Percentiles rank a stretch among this genome's conserved stretches.
Evolutionary conservation across 2,797 vertebrate species (phyloP).

Genomic region (Nyctalus aviator): DNA sequence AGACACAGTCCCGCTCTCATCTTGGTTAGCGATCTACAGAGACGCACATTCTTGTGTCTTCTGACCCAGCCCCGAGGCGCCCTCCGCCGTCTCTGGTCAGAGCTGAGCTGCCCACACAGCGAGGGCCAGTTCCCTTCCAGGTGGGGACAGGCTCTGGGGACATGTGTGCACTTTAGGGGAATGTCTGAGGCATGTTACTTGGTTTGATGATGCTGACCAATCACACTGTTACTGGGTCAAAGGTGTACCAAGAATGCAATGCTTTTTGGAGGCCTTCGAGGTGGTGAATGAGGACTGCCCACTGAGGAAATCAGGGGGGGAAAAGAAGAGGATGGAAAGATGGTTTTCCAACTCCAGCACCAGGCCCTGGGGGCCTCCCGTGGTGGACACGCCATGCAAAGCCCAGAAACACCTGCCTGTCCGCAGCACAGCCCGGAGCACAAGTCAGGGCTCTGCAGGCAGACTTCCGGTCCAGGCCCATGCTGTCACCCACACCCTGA

Average conservation of each 20-base stretch:
- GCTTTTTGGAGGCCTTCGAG: background rate
- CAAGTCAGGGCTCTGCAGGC: background rate
- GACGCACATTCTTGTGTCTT: background rate
- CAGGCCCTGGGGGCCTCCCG: background rate
- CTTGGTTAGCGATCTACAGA: background rate
- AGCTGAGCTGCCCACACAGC: background rate
- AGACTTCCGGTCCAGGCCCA: background rate
- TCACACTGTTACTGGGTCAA: background rate
- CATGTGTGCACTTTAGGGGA: background rate
- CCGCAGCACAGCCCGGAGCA: background rate
- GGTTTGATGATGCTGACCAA: background rate
- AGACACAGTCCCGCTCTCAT: background rate
- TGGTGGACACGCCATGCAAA: too few relatives aligned
- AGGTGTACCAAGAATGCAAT: too few relatives aligned
- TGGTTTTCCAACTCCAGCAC: background rate
- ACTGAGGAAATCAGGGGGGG: background rate
- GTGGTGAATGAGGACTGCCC: background rate
- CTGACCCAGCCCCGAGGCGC: background rate
- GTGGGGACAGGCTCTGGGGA: background rate
- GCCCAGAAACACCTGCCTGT: background rate
- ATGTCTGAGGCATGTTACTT: background rate
- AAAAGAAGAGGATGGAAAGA: background rate
- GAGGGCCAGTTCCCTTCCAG: background rate
- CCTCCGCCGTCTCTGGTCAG: background rate
- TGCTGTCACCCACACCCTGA: background rate